Evolutionary conservation across 1,140 invertebrate species (phyloP), one percentile per base, ranked within the genome.

Genomic region (Batillaria attramentaria): DNA sequence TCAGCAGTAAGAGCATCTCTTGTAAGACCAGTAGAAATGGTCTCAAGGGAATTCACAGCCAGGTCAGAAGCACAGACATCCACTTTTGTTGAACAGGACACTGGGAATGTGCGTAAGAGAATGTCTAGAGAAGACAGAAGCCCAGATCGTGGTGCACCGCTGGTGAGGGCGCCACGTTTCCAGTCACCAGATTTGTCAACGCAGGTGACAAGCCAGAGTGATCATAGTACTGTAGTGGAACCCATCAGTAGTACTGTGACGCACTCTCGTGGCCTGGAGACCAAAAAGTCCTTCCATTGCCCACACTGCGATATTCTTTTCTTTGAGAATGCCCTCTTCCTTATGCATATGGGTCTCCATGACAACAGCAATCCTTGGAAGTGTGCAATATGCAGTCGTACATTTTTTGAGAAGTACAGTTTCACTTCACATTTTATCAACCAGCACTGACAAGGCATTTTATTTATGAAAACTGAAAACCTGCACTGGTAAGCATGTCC

Each of bases 391-490:
- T 85, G 84, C 72, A 75, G 77, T 3, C 50, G 42, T 2, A 79
- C 46, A 28, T 81, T 84, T 57, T 76, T 77, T 65, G 84, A 85
- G 68, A 82, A 83, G 37, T 85, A 85, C 72, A 83, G 84, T 66
- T 85, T 85, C 72, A 85, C 84, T 3, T 85, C 84, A 1, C 84
- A 85, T 78, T 85, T 85, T 42, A 82, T 85, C 54, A 85, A 85
- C 43, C 81, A 82, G 62, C 84, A 85, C 65, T 81, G 42, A 69
- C 57, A 65, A 78, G 39, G 31, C 37, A 28, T 6, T 31, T 35
- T 39, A n/a, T 13, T 24, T n/a, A 24, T 60, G 39, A 62, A n/a
- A n/a, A n/a, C n/a, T n/a, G n/a, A n/a, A n/a, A n/a, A n/a, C n/a
- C n/a, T n/a, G n/a, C n/a, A n/a, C n/a, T n/a, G n/a, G n/a, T n/a